Evolutionary conservation across 2,888 invertebrate genomes (phyloP).

Genomic region (Drosophila subsilvestris): DNA sequence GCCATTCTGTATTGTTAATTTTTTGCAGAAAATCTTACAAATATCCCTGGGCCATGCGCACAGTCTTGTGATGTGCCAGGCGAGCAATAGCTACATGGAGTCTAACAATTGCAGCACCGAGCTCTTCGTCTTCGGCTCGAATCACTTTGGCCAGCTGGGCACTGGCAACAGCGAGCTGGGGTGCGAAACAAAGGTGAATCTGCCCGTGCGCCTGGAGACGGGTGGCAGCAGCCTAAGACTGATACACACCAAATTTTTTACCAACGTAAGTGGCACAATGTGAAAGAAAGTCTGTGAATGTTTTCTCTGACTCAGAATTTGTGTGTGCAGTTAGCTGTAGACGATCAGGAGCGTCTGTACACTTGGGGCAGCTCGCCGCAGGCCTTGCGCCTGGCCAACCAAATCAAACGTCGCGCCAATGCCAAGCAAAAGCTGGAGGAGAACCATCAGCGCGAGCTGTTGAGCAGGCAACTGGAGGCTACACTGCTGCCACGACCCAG

Average conservation of each 20-base stretch:
- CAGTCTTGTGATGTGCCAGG: constrained; percentile 82
- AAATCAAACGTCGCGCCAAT: constrained; percentile 86
- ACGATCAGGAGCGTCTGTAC: constrained; percentile 87
- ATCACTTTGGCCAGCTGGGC: constrained; percentile 94
- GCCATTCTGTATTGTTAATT: background rate
- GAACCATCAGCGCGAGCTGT: constrained; percentile 83
- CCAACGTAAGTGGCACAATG: constrained; percentile 86
- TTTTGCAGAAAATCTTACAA: constrained; percentile 84
- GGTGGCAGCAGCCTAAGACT: constrained; percentile 83
- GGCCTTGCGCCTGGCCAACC: constrained; percentile 88
- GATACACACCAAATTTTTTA: constrained; percentile 89
- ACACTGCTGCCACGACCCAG: constrained; percentile 61
- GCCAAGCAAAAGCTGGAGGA: constrained; percentile 85
- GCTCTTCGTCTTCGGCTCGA: constrained; percentile 93
- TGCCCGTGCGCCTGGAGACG: constrained; percentile 84
- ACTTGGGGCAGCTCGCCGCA: constrained; percentile 92
- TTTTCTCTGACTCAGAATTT: background rate
- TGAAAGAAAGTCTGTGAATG: background rate
- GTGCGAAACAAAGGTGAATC: constrained; percentile 78
- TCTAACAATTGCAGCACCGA: constrained; percentile 64
- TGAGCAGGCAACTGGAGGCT: constrained; percentile 81
- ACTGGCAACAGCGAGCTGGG: constrained; percentile 84
- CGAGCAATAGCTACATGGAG: constrained; percentile 47
- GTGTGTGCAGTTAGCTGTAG: constrained; percentile 87
- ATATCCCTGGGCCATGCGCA: constrained; percentile 84